Evolutionary conservation across 1,140 invertebrate genomes (phyloP).

Genomic region (Listronotus bonariensis): DNA sequence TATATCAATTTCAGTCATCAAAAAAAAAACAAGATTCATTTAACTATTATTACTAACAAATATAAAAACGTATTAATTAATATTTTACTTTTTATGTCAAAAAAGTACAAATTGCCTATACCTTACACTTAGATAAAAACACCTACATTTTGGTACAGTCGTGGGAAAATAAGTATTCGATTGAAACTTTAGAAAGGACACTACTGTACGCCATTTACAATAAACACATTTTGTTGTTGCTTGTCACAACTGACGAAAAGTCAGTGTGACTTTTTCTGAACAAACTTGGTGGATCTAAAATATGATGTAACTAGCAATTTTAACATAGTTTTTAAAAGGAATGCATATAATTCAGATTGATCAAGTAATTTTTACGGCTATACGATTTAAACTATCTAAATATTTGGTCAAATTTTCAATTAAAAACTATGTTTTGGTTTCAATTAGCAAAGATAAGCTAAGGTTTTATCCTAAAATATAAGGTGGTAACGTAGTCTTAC

Average conservation of each 20-base stretch:
- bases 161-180: neutral
- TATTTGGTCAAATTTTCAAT: conserved; percentile 11
- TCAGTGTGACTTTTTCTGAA: too few relatives aligned
- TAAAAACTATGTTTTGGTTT: conserved; percentile 18
- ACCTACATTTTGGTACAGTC: neutral
- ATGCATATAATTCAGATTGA: conserved; percentile 1
- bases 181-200: too few relatives aligned
- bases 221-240: too few relatives aligned
- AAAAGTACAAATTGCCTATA: conserved; percentile 32
- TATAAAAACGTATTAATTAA: conserved; percentile 11
- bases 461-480: neutral
- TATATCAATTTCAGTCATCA: conserved; percentile 25
- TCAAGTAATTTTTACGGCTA: neutral
- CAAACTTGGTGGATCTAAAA: too few relatives aligned
- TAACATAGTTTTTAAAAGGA: conserved; percentile 9
- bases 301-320: neutral
- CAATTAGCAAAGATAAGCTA: neutral
- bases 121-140: conserved; percentile 20
- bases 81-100: conserved; percentile 4
- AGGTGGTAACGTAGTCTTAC: conserved; percentile 15
- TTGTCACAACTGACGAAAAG: too few relatives aligned
- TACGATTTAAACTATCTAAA: neutral
- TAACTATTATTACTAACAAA: neutral
- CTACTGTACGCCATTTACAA: too few relatives aligned
- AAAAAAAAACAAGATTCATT: conserved; percentile 25